Evolutionary conservation across 2,888 invertebrate genomes (phyloP), one percentile per base, ranked within the genome.

Genomic region (Euphydryas editha): DNA sequence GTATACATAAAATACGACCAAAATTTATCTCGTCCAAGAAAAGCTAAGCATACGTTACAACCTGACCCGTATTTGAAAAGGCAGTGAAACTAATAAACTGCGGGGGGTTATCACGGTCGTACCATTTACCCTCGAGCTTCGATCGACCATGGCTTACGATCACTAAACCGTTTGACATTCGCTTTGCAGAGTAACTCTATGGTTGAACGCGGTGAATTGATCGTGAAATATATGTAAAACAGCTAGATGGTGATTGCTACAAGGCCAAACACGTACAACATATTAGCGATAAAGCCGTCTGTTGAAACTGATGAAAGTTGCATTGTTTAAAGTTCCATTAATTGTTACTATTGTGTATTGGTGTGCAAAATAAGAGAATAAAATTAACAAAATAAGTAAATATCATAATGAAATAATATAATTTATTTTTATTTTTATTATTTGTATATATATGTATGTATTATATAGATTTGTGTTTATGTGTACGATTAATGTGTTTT

Each of bases 141-240:
- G 63, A 39, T 63, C 60, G 67, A 56, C 60, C 65, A 55, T 59
- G 56, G 57, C 62, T 57, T 61, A 56, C 67, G 59, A 65, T 59
- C 39, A 42, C 65, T 59, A 59, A 60, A 56, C 21, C 54, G 63
- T 56, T 64, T 51, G 61, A 58, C 64, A 62, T 62, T 62, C 67
- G 54, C 55, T 62, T 67, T 65, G 57, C 62, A 47, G 30, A 47
- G 44, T 47, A 46, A 47, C 30, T 13, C n/a, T 30, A 46, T 30
- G 44, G 59, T 11, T 24, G 24, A 59, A 24, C 59, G 54, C 17
- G 54, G 30, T 17, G 17, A 54, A 36, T 54, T 54, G 54, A 18
- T 24, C 49, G n/a, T 30, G 51, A 49, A 51, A 51, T 47, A 62
- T 56, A 62, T 57, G 24, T 18, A 11, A 62, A 47, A 13, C 47